These are phyloP conservation scores for Venusia cambrica DNA, from an alignment of 2,888 invertebrate species.

Conservation along the genomic window DNA sequence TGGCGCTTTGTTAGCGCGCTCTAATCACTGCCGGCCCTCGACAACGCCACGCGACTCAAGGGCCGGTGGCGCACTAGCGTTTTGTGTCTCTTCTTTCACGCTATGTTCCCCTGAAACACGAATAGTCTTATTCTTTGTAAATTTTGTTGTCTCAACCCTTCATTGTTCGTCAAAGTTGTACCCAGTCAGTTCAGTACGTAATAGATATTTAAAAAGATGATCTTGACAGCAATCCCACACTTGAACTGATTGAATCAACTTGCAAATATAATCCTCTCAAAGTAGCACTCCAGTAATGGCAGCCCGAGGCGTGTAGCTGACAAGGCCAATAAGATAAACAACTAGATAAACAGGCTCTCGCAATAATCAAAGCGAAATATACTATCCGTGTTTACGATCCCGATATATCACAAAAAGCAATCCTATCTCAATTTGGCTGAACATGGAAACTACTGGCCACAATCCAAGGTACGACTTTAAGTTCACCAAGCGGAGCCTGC, in stretches of 20 bases:
- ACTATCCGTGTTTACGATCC: slow-evolving; percentile 37
- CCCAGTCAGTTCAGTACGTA: no score
- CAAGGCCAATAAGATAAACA: slow-evolving; percentile 34
- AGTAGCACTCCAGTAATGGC: slow-evolving; percentile 11
- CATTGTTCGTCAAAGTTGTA: no score
- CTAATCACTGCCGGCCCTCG: slow-evolving; percentile 76
- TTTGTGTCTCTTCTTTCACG: slow-evolving; percentile 64
- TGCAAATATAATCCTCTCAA: slow-evolving; percentile 4
- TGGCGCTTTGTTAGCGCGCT: slow-evolving; percentile 77
- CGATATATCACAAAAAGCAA: slow-evolving; percentile 50
- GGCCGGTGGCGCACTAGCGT: slow-evolving; percentile 71
- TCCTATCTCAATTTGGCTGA: slow-evolving; percentile 49
- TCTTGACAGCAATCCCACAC: no score
- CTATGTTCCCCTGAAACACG: slow-evolving; percentile 45
- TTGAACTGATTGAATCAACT: slow-evolving; percentile 7
- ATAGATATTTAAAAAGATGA: no score
- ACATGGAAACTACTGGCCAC: slow-evolving; percentile 46
- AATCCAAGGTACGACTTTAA: slow-evolving; percentile 55
- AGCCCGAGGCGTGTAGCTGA: slow-evolving; percentile 24
- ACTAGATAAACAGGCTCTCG: slow-evolving; percentile 31
- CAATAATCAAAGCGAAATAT: slow-evolving; percentile 37
- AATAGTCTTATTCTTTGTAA: no score
- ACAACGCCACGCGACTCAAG: slow-evolving; percentile 66
- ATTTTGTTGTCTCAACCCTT: no score
- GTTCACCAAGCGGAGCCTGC: slow-evolving; percentile 40